Evolutionary conservation across 2,113 vertebrate genomes (phyloP), one percentile per base, ranked within the genome.

Genomic region (Pavo muticus): DNA sequence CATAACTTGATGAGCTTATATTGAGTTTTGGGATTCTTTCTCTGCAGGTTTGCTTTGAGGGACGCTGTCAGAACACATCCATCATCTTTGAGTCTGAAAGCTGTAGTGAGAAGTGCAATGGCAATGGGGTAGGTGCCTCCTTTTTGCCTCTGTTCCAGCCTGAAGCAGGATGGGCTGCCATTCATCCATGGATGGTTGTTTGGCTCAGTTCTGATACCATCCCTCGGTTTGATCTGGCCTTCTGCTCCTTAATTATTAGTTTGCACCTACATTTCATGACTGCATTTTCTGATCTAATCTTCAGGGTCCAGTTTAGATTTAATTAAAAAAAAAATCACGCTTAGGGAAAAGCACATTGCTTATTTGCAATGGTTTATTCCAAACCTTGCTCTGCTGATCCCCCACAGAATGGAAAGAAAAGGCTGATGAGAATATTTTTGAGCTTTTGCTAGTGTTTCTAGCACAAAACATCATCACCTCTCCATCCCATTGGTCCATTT

Each of bases 31-130:
- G 74, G 44, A 11, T 91, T 25, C 42, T 95, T 87, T 78, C 72
- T 44, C 61, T 83, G 77, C 97, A 99, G 99, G 98, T 99, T 93
- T 99, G 99, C 97, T 99, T 99, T 77, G 98, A 99, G 45, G 99
- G 99, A 52, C 98, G 98, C 93, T 99, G 99, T 97, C 98, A 98
- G 94, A 99, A 99, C 95, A 97, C 98, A 59, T 99, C 99, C 71
- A 98, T 79, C 88, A 42, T 99, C 92, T 98, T 99, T 86, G 97
- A 97, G 47, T 98, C 97, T 3, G 98, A 98, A 95, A 97, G 98
- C 93, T 99, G 99, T 82, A 98, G 88, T 27, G 97, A 97, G 95
- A 99, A 98, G 93, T 99, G 99, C 97, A 97, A 98, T 1, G 98
- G 98, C 54, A 98, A 97, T 2, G 99, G 99, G 97, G 99, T 99